Base-by-base conservation (phyloP, 2,113 vertebrate species). In the Synodontis membranacea region DNA sequence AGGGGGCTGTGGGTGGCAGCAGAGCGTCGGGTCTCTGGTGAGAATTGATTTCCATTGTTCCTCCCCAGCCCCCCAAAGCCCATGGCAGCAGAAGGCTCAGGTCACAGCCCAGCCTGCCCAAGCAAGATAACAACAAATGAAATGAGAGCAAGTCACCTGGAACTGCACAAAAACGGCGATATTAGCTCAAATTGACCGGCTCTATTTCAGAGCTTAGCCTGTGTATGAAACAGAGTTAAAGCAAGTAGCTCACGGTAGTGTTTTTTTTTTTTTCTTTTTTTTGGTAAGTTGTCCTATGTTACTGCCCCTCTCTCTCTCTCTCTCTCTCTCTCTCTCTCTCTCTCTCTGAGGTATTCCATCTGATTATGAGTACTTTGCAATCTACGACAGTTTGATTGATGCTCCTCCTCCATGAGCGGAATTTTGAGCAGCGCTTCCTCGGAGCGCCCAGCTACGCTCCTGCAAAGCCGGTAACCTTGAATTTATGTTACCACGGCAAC, bases 401-500 rank as follows among this genome's bases (percentile, higher is more conserved):
- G 96, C 93, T 92, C 91, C 94, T 94, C 94, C 93, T 93, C 95
- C 96, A 95, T 96, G 95, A 96, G 95, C 95, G 93, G 96, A 96
- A 96, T 96, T 95, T 96, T 96, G 86, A 96, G 96, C 96, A 97
- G 95, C 94, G 93, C 94, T 95, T 93, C 94, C 94, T 94, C 94
- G 91, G 95, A 93, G 92, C 96, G 95, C 95, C 96, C 96, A 96
- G 97, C 96, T 96, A 97, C 96, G 96, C 94, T 94, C 96, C 96
- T 96, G 96, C 83, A 87, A 95, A 96, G 95, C 78, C 92, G 92
- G 96, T 97, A 97, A 97, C 96, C 96, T 97, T 97, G 96, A 97
- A 97, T 97, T 97, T 97, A 96, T 97, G 96, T 97, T 96, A 94
- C 96, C 96, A 97, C 96, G 95, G 96, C 17, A 92, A 97, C 96